A percentile compares a stretch with the other conserved stretches of the same genome.
Conservation (phyloP, 2,113 vertebrate genomes). For the Henicopernis longicauda region DNA sequence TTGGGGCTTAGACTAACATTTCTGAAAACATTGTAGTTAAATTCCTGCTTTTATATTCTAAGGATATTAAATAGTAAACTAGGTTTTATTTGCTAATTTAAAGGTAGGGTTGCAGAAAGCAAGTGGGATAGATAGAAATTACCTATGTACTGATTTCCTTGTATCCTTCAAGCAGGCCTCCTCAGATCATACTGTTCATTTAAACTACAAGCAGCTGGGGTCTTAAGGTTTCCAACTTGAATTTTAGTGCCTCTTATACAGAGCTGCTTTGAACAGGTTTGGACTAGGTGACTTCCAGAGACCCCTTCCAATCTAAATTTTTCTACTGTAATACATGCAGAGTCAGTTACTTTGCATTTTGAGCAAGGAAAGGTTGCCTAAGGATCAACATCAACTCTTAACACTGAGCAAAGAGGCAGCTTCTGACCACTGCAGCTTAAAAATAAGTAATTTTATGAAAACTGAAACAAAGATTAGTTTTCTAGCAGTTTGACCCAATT, state of each 20-base stretch:
- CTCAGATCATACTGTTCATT: not conserved
- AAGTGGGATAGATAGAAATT: not conserved
- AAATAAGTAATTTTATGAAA: not conserved
- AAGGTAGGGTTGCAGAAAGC: not conserved
- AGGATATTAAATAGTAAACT: not conserved
- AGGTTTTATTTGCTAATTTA: not conserved
- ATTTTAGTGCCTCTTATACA: not conserved
- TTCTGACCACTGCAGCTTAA: not conserved
- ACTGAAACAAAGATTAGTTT: not conserved
- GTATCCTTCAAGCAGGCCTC: not conserved
- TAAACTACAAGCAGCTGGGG: not conserved
- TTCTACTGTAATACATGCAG: rapidly evolving
- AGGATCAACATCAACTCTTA: not conserved
- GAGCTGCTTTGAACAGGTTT: not conserved
- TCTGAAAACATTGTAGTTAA: not conserved
- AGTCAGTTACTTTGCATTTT: not conserved
- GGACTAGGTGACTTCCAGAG: not conserved
- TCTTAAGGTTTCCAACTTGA: not conserved
- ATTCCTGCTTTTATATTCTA: not conserved
- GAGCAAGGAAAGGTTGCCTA: not conserved
- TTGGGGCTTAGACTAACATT: not conserved
- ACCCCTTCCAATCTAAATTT: not conserved
- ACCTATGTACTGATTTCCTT: not conserved
- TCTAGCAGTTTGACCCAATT: not conserved
- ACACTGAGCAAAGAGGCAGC: not conserved